phyloP scores from a whole-genome alignment of 1,140 invertebrate genomes.

The Anadara kagoshimensis region DNA sequence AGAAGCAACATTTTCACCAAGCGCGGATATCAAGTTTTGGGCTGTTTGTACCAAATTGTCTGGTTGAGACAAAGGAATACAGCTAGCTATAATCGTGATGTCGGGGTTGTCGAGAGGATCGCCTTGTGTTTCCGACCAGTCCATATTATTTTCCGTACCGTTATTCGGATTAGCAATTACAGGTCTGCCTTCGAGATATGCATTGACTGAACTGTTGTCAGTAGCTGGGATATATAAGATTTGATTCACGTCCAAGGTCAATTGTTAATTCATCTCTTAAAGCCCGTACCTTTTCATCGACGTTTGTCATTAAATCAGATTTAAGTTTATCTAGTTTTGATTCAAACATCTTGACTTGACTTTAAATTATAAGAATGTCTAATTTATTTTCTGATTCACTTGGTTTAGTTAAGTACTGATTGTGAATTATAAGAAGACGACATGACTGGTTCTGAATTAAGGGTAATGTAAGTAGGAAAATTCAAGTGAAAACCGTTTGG shows the following conservation, averaged over 20 bases:
- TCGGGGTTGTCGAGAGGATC: conserved; percentile 12
- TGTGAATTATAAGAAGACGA: too few species aligned
- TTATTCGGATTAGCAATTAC: conserved; percentile 11
- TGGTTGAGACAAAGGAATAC: conserved; percentile 9
- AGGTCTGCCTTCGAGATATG: conserved; percentile 12
- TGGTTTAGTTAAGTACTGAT: too few species aligned
- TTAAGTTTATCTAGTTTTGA: conserved; percentile 31
- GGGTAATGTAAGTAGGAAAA: too few species aligned
- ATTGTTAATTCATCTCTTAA: conserved; percentile 21
- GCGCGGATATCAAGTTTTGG: conserved; percentile 2
- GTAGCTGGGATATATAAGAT: conserved; percentile 10
- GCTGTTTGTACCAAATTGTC: conserved; percentile 19
- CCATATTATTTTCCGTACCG: too few species aligned
- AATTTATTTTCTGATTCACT: too few species aligned
- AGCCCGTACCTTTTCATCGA: conserved; percentile 24
- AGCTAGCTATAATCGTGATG: conserved; percentile 20
- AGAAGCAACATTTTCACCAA: conserved; percentile 20
- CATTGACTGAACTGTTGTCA: conserved; percentile 32
- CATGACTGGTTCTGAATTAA: too few species aligned
- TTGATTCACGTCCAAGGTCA: conserved; percentile 5
- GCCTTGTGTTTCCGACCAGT: too few species aligned
- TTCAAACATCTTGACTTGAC: too few species aligned
- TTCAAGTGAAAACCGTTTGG: too few species aligned
- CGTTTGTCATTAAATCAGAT: conserved; percentile 23
- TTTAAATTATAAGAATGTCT: too few species aligned